Evolutionary conservation across 1,140 invertebrate species (phyloP).

Genomic region (Asbolus verrucosus): DNA sequence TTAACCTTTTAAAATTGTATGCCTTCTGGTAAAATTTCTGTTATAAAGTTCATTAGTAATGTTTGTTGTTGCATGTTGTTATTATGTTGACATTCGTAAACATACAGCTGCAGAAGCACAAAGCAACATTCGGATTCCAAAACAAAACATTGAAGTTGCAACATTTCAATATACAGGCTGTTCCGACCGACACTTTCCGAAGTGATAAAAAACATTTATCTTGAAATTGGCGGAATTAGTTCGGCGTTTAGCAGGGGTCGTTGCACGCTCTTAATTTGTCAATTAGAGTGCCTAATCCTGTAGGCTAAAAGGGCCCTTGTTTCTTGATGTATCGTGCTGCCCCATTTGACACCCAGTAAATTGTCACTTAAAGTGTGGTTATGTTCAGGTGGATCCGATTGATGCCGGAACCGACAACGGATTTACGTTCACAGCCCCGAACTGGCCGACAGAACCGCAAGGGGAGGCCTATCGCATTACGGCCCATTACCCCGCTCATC

Average conservation of each 20-base stretch:
- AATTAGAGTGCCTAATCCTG: constrained; percentile 18
- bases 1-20: too few species aligned
- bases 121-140: too few species aligned
- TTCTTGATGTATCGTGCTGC: constrained; percentile 17
- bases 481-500: constrained; percentile 89
- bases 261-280: constrained; percentile 26
- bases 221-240: not conserved
- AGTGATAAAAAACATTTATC: too few species aligned
- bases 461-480: constrained; percentile 92
- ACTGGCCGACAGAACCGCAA: constrained; percentile 91
- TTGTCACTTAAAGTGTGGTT: constrained; percentile 38
- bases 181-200: too few species aligned
- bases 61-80: too few species aligned
- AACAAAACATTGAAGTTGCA: too few species aligned
- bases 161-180: too few species aligned
- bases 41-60: too few species aligned
- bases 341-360: constrained; percentile 18
- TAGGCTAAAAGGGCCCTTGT: constrained; percentile 9
- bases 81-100: too few species aligned
- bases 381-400: constrained; percentile 85
- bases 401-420: constrained; percentile 98
- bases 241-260: constrained; percentile 5
- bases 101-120: too few species aligned
- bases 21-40: too few species aligned
- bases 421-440: constrained; percentile 95